Conservation (phyloP, 2,888 invertebrate species). For the Hyalella azteca region DNA sequence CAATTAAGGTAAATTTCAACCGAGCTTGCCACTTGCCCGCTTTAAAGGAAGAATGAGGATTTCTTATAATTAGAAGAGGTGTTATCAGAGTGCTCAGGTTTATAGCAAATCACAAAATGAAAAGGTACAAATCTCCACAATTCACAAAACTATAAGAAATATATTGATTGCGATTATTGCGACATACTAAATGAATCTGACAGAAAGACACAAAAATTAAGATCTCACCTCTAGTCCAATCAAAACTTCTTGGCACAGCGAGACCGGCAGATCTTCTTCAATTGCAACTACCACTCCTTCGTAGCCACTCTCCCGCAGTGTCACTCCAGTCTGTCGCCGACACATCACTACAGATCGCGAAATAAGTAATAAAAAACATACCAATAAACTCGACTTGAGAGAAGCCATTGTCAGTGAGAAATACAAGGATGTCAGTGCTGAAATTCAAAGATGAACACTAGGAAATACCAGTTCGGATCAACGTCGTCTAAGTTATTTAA, state of each 20-base stretch:
- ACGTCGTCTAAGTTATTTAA: background rate
- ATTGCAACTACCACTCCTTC: slow-evolving; percentile 56
- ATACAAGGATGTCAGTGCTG: too few species aligned
- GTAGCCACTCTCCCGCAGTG: slow-evolving; percentile 50
- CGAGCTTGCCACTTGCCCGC: too few species aligned
- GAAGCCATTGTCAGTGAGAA: background rate
- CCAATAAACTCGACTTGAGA: background rate
- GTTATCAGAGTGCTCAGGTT: too few species aligned
- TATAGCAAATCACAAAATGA: too few species aligned
- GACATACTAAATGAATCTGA: too few species aligned
- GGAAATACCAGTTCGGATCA: background rate
- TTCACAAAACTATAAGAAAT: too few species aligned
- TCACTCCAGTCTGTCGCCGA: slow-evolving; percentile 10
- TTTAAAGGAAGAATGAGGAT: too few species aligned
- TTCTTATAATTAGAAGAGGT: too few species aligned
- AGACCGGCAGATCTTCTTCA: slow-evolving; percentile 41
- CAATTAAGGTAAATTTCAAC: too few species aligned
- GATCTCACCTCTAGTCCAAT: slow-evolving; percentile 48
- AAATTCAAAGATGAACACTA: background rate
- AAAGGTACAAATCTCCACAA: too few species aligned
- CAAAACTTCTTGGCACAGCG: slow-evolving; percentile 47
- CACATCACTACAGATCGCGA: background rate
- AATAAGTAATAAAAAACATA: background rate
- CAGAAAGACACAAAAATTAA: too few species aligned
- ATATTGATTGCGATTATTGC: too few species aligned